Evolutionary conservation across 2,888 invertebrate species (phyloP), one percentile per base, ranked within the genome.

Genomic region (Watsonalla binaria): DNA sequence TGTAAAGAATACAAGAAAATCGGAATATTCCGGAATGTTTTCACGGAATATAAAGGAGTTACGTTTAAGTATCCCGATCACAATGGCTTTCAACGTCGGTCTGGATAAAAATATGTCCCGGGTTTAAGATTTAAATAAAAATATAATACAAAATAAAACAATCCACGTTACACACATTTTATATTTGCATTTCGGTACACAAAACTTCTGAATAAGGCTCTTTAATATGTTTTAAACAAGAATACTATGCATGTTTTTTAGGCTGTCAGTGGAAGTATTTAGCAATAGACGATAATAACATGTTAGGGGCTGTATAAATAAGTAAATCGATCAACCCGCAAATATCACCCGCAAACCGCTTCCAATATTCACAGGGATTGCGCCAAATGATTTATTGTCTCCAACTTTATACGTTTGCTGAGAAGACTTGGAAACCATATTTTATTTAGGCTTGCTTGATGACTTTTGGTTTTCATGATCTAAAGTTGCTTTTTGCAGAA

Each of bases 21-120:
- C 54, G 62, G 52, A 71, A 72, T 73, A 68, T 65, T 59, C 66
- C 57, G 55, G 65, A 73, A 71, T 72, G 64, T 74, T 76, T 64
- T 59, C 56, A 51, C 53, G 51, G 55, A 67, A 68, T 65, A 72
- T 66, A 72, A 74, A 73, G 59, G 65, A 58, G 8, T 37, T 57
- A 56, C 66, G 62, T 61, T 59, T 67, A 61, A 60, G 56, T 71
- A 70, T 69, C 56, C 50, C 54, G 58, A 64, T 63, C 60, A 74
- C 73, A 76, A 76, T 70, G 66, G 65, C 63, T 65, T 60, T 61
- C 54, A 46, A 60, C 63, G 58, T 58, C 65, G 49, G 53, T 51
- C 61, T 60, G 56, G 53, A 55, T 56, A 56, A 65, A 68, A 71
- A 66, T 65, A 63, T 62, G 61, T 66, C 68, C 68, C 62, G 66